Percentiles rank a stretch among this genome's conserved stretches.
phyloP scores from a whole-genome alignment of 2,113 vertebrate species.

The Crocuta crocuta region DNA sequence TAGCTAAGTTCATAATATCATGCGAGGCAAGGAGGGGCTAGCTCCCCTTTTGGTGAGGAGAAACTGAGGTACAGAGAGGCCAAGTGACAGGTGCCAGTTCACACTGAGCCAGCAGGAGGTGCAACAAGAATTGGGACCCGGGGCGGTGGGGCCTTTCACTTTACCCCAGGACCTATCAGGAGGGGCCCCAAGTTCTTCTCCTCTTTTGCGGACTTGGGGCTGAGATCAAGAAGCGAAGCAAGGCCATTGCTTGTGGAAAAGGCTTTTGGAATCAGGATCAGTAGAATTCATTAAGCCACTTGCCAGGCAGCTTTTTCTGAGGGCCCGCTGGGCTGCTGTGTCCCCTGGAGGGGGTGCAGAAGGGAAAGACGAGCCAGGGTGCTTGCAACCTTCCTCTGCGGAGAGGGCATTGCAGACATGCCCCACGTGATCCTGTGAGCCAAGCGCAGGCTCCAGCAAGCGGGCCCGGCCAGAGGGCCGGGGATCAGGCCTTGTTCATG shows the following conservation, averaged over 20 bases:
- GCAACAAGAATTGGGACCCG: not conserved
- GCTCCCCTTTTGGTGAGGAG: not conserved
- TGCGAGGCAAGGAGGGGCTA: not conserved
- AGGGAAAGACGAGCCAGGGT: rapidly evolving
- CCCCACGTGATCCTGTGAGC: rapidly evolving
- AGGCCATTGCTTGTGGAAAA: not conserved
- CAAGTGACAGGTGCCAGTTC: not conserved
- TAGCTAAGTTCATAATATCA: not conserved
- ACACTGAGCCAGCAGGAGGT: not conserved
- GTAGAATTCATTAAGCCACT: not conserved
- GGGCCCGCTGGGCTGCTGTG: not conserved
- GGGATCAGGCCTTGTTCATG: rapidly evolving
- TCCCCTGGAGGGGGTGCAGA: not conserved
- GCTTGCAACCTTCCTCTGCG: not conserved
- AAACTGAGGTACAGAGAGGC: not conserved
- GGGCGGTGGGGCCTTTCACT: rapidly evolving
- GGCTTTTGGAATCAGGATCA: not conserved
- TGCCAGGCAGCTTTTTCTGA: rapidly evolving
- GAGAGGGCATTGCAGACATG: not conserved
- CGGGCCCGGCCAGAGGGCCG: rapidly evolving
- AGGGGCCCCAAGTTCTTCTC: too few species aligned
- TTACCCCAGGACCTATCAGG: rapidly evolving
- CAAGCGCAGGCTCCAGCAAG: not conserved
- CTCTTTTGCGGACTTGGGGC: not conserved
- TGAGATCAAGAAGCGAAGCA: not conserved